Evolutionary conservation across 2,797 vertebrate genomes (phyloP), one percentile per base, ranked within the genome.

Genomic region (Paratrypauchen microcephalus): DNA sequence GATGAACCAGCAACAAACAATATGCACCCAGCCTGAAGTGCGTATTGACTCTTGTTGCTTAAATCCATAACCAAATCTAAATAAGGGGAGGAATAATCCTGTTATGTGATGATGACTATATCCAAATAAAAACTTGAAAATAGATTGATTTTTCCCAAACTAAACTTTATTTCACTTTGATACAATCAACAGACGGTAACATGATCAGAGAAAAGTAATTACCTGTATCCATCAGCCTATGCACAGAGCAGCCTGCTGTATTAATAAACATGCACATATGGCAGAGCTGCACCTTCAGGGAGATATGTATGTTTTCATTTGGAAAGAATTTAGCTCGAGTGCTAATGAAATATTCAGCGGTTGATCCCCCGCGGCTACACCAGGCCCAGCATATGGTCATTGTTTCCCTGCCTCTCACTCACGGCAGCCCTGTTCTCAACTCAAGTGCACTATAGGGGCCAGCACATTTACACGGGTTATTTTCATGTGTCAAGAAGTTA

Each of bases 201-300:
- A 67, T 65, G 50, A 86, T 86, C 69, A 80, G 68, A 66, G 41
- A 74, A 59, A 88, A 79, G 68, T 80, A 84, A 92, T 90, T 83
- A 82, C 71, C 75, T 79, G 72, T 80, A 88, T 89, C 75, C 76
- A 81, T 82, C 81, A 80, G 54, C 75, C 41, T 76, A 68, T 76
- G 75, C 62, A 72, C 75, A 81, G 76, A 80, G 73, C 71, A 56
- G 30, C 66, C 80, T 77, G 66, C 70, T 72, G 41, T 73, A 85
- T 86, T 79, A 87, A 90, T 91, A 91, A 91, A 88, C 81, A 86
- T 86, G 83, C 75, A 68, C 90, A 90, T 91, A 92, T 91, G 87
- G 86, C 66, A 12, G 58, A 68, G 32, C 47, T 19, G 63, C 79
- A 85, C 87, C 90, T 87, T 86, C 70, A 32, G 85, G 89, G 86